These are phyloP conservation scores for Microcebus lehilahytsara DNA, from an alignment of 2,113 vertebrate genomes.

Conservation along the genomic window DNA sequence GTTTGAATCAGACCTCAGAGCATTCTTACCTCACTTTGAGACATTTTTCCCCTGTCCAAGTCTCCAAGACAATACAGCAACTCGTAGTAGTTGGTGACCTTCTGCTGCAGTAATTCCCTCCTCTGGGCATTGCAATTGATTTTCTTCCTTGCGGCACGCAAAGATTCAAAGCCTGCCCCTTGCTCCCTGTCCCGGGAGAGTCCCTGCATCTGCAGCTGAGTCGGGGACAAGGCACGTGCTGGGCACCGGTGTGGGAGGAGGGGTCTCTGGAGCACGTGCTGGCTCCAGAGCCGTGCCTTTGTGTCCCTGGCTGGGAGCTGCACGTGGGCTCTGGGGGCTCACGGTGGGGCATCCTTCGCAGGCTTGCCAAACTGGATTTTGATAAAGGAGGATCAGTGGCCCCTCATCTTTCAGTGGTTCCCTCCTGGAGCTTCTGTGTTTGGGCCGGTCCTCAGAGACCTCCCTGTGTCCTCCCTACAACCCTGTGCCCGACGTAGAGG, in stretches of 20 bases:
- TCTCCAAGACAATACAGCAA: slow-evolving; percentile 49
- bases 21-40: slow-evolving; percentile 67
- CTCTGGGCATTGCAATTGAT: slow-evolving; percentile 81
- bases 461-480: no score
- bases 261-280: background rate
- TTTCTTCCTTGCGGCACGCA: slow-evolving; percentile 74
- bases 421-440: background rate
- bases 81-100: slow-evolving; percentile 72
- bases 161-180: slow-evolving; percentile 76
- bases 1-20: slow-evolving; percentile 36
- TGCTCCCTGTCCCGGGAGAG: slow-evolving; percentile 74
- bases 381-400: background rate
- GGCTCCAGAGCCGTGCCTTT: background rate
- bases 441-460: background rate
- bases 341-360: background rate
- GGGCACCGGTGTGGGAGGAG: background rate
- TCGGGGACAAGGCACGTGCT: background rate
- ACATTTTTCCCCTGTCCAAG: slow-evolving; percentile 48
- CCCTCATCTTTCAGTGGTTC: background rate
- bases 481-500: accelerated
- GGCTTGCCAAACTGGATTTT: background rate
- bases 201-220: background rate
- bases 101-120: slow-evolving; percentile 80
- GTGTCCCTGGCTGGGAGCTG: background rate
- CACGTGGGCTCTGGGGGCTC: background rate